Base-by-base conservation (phyloP, 2,113 vertebrate genomes). In the Takifugu flavidus region DNA sequence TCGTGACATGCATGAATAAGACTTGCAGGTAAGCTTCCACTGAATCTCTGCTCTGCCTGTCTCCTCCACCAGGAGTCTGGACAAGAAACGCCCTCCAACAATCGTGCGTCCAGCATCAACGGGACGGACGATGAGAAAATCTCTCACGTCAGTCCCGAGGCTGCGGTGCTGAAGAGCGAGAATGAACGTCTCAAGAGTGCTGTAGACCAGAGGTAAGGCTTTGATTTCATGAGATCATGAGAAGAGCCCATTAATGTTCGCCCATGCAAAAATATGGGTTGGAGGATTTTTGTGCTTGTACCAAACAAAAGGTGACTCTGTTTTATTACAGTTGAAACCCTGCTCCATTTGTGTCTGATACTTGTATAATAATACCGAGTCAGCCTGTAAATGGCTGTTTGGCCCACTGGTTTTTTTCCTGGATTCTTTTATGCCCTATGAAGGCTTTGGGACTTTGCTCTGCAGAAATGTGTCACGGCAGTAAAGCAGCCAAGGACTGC, bases 101-200 rank as follows among this genome's bases (percentile, higher is more conserved):
- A 92, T 66, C 93, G 94, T 89, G 93, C 94, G 0, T 95, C 96
- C 53, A 98, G 94, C n/a, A 85, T 98, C 47, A 99, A 99, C 0
- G 97, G 97, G 29, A 99, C 97, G 0, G 95, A 99, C 0, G 97
- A 99, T 13, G 96, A 99, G 72, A 99, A 98, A 67, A 94, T 95
- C 31, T 95, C 88, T 0, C 90, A 94, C 0, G 88, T 88, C 0
- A 80, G 87, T 13, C 90, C 96, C 0, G 87, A 91, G 0, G 91
- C 92, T 45, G 73, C 89, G 0, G 88, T 92, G 65, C 89, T 97
- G 64, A 92, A 92, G 83, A 94, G 82, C 0, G 95, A 98, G 86
- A 98, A 96, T 0, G 93, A 96, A 65, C 94, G 89, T 73, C 86
- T 98, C 51, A 98, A 96, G 89, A 88, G 92, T 6, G 93, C 89